These are phyloP conservation scores for Drosophila truncata DNA, from an alignment of 1,140 invertebrate species.

Conservation along the genomic window DNA sequence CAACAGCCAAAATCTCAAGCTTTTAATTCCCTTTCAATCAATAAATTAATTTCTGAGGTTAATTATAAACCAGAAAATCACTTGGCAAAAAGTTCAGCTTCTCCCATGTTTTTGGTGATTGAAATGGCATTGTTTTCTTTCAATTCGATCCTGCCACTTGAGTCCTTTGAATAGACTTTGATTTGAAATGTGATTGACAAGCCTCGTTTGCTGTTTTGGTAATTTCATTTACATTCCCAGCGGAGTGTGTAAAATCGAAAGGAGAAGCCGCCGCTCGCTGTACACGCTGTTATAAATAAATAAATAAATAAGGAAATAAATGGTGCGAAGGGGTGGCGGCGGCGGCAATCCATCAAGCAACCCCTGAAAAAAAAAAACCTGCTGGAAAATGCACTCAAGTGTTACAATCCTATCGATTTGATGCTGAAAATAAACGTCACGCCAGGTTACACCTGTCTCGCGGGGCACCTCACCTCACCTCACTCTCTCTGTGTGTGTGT, in stretches of 20 bases:
- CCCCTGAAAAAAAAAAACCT: constrained; percentile 28
- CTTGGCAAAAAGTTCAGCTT: neutral
- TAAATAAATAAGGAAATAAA: constrained; percentile 35
- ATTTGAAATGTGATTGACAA: constrained; percentile 30
- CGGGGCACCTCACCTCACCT: too few species aligned
- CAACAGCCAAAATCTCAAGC: too few species aligned
- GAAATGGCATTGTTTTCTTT: neutral
- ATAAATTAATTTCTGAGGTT: neutral
- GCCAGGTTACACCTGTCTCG: constrained; percentile 11
- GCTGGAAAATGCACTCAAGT: constrained; percentile 73
- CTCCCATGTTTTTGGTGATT: neutral
- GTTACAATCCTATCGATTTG: constrained; percentile 78
- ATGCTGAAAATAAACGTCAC: constrained; percentile 70
- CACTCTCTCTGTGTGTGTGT: neutral
- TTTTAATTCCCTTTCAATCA: neutral
- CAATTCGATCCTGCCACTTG: constrained; percentile 4
- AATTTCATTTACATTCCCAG: constrained; percentile 34
- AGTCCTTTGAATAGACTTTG: constrained; percentile 23
- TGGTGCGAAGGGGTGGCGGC: neutral
- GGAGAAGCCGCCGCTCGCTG: constrained; percentile 8
- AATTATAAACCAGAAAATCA: neutral
- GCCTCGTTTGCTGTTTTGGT: constrained; percentile 22
- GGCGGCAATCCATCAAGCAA: constrained; percentile 12
- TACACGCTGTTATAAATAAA: constrained; percentile 41
- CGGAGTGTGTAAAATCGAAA: constrained; percentile 9